Evolutionary conservation across 1,140 invertebrate species (phyloP), one percentile per base, ranked within the genome.

Genomic region (Lepidurus arcticus): DNA sequence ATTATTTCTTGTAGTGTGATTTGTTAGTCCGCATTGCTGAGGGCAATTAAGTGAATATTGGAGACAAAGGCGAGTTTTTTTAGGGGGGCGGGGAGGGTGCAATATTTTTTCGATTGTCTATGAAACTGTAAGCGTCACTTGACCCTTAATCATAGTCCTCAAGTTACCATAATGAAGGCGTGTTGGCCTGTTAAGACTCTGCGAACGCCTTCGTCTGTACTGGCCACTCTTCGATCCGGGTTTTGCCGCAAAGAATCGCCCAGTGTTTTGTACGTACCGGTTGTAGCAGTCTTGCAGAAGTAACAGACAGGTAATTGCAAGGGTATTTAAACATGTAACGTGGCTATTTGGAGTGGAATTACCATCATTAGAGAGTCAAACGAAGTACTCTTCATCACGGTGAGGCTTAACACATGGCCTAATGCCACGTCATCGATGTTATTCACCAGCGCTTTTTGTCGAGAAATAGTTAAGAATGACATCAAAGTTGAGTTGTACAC

Each of bases 361-460:
- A 76, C 75, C 75, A 76, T 34, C 75, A 76, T 76, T 47, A 76
- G 24, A 11, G 42, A 44, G 44, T 76, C 75, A 21, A 76, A 45
- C 34, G 47, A 44, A 13, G 75, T 76, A 47, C 75, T 76, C 75
- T 76, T 76, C 75, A 76, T 76, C 7, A 47, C 47, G 24, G 47
- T 76, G 24, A 45, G 42, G 43, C 8, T 34, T 47, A 76, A 44
- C 2, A n/a, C 34, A 47, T 76, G 42, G 21, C 75, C 47, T 10
- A 21, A 34, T 34, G 75, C 75, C 44, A 76, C 24, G 24, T 76
- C 75, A 16, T 76, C 75, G 11, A 76, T 76, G 42, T 44, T 45
- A 76, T 76, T 76, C 21, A 42, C 47, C 10, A 26, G 24, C 7
- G 75, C 9, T n/a, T 76, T 47, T 34, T 45, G 21, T 7, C 75